Percentiles rank a stretch among this genome's conserved stretches.
Evolutionary conservation across 2,888 invertebrate species (phyloP).

Genomic region (Cantharis rustica): DNA sequence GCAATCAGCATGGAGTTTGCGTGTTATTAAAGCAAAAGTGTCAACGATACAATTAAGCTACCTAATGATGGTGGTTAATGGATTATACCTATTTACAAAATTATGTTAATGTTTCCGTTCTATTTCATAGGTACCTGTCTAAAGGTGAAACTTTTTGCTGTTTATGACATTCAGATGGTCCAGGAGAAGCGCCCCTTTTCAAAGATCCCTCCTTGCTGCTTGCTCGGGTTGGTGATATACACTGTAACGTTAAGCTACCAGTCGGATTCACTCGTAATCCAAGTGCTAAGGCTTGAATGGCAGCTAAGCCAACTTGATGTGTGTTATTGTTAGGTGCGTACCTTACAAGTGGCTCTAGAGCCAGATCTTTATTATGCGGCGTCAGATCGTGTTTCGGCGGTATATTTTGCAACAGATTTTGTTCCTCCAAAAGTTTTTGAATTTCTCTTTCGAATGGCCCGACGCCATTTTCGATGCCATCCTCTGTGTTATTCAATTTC

Average conservation of each 20-base stretch:
- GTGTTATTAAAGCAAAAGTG: slow-evolving; percentile 37
- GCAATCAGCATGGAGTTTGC: slow-evolving; percentile 56
- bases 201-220: slow-evolving; percentile 59
- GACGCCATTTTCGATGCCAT: slow-evolving; percentile 58
- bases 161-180: slow-evolving; percentile 53
- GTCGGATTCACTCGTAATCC: slow-evolving; percentile 54
- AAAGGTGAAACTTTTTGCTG: slow-evolving; percentile 55
- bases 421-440: slow-evolving; percentile 76
- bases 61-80: not conserved
- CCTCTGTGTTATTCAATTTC: slow-evolving; percentile 62
- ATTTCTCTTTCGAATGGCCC: slow-evolving; percentile 79
- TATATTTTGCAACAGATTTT: slow-evolving; percentile 66
- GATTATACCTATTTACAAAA: not conserved
- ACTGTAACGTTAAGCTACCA: slow-evolving; percentile 53
- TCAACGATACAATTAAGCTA: slow-evolving; percentile 10
- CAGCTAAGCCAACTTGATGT: slow-evolving; percentile 78
- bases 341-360: slow-evolving; percentile 54
- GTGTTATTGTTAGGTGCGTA: slow-evolving; percentile 61
- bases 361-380: slow-evolving; percentile 66
- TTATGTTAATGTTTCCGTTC: not conserved
- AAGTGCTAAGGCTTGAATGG: slow-evolving; percentile 74
- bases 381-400: slow-evolving; percentile 65
- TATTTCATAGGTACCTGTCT: slow-evolving; percentile 49
- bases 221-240: slow-evolving; percentile 55
- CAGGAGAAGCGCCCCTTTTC: slow-evolving; percentile 54